Evolutionary conservation across 2,888 invertebrate species (phyloP), one percentile per base, ranked within the genome.

Genomic region (Homarus gammarus): DNA sequence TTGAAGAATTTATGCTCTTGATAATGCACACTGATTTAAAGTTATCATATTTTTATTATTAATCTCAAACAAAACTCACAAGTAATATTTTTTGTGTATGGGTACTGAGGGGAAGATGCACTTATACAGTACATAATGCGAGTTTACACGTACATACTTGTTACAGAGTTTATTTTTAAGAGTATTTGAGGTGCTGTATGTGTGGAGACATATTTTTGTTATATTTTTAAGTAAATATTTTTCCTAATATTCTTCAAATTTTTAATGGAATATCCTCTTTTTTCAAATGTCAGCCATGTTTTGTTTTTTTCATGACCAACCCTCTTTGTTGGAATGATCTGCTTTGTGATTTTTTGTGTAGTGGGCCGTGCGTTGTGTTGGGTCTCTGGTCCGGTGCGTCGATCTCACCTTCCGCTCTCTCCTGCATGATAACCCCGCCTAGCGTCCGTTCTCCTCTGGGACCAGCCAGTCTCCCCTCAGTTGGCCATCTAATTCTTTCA

Each of bases 301-400:
- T 49, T 86, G 70, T n/a, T n/a, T 87, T 87, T 85, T 87, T 82
- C 82, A 82, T 61, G 87, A 87, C 87, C 87, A 87, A 87, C 73
- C 82, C 79, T 87, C 56, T 82, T 82, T 75, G 87, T 87, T 87
- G 82, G 87, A 87, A 87, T 87, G 87, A 82, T 82, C 81, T 75
- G 87, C 87, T 87, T 87, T 87, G 87, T 87, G 87, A 75, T 87
- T 87, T n/a, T 87, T 81, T 87, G 81, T 87, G 87, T 87, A 87
- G 87, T 87, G 87, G 87, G 87, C 87, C 87, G 75, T 87, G 87
- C 81, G 75, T 81, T 87, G 81, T 87, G 81, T 87, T 87, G 87
- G 87, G 79, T 87, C 87, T 81, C 81, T 81, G 87, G 81, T 82
- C 72, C 49, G 87, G 79, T 79, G 81, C 87, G 83, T 77, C 77